These are phyloP conservation scores for Drosophila phalerata DNA, from an alignment of 2,888 invertebrate genomes.

Conservation along the genomic window DNA sequence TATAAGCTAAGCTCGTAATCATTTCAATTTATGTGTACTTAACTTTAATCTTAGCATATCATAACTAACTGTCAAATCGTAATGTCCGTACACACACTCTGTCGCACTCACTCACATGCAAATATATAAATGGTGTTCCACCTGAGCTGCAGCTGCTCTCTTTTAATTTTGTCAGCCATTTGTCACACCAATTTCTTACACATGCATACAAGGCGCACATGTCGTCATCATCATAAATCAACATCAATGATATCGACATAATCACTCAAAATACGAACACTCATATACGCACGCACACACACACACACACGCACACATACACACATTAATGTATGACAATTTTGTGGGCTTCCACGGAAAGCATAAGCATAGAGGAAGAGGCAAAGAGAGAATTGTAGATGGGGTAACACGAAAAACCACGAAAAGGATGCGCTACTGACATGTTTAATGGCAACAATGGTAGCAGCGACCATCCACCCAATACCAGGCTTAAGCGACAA, in stretches of 20 bases:
- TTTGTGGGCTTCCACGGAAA: conserved; percentile 51
- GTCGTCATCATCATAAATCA: conserved; percentile 77
- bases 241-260: conserved; percentile 81
- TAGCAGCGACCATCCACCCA: conserved; percentile 17
- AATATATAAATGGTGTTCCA: conserved; percentile 44
- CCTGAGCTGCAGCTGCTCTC: conserved; percentile 29
- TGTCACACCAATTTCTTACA: conserved; percentile 57
- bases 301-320: not conserved
- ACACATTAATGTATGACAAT: conserved; percentile 10
- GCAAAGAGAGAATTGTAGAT: not conserved
- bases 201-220: conserved; percentile 38
- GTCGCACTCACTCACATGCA: no score
- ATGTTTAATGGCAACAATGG: conserved; percentile 75
- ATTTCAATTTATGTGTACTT: conserved; percentile 4
- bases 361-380: conserved; percentile 50
- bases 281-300: not conserved
- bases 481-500: conserved; percentile 53
- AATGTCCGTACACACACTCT: conserved; percentile 9
- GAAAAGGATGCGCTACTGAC: conserved; percentile 65
- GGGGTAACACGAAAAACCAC: conserved; percentile 46
- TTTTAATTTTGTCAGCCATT: conserved; percentile 58
- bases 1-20: not conserved
- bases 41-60: conserved; percentile 6
- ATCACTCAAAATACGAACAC: conserved; percentile 71
- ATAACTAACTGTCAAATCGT: conserved; percentile 12